Percentiles rank a stretch among this genome's conserved stretches.
phyloP scores from a whole-genome alignment of 2,888 invertebrate species.

The Ophonus ardosiacus region DNA sequence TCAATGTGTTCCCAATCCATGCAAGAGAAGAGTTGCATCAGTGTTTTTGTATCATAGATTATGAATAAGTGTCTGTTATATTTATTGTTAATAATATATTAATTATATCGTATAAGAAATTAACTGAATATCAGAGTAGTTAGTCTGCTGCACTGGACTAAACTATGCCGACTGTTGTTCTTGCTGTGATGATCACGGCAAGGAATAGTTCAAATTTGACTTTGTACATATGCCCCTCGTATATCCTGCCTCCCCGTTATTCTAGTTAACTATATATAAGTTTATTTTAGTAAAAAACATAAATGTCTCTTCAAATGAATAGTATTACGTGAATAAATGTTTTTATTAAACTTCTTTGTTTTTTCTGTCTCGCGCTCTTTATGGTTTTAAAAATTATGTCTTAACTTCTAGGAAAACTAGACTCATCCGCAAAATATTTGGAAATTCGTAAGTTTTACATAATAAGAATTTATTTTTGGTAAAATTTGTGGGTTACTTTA shows the following conservation, averaged over 20 bases:
- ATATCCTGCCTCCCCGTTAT: slow-evolving; percentile 47
- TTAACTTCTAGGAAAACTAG: neutral
- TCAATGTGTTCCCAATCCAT: slow-evolving; percentile 62
- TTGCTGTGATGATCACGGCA: slow-evolving; percentile 49
- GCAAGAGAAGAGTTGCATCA: slow-evolving; percentile 53
- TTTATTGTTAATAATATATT: slow-evolving; percentile 63
- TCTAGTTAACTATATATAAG: slow-evolving; percentile 63
- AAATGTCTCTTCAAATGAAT: slow-evolving; percentile 54
- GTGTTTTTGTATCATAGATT: slow-evolving; percentile 58
- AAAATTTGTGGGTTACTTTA: slow-evolving; percentile 2
- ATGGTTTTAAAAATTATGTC: slow-evolving; percentile 5
- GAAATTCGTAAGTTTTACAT: slow-evolving; percentile 1
- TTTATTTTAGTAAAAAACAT: slow-evolving; percentile 63
- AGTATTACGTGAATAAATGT: slow-evolving; percentile 53
- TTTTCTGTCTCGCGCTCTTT: slow-evolving; percentile 5
- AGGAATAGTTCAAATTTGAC: slow-evolving; percentile 60
- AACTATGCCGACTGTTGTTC: slow-evolving; percentile 61
- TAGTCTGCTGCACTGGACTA: slow-evolving; percentile 50
- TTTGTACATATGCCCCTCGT: slow-evolving; percentile 50
- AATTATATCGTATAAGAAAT: slow-evolving; percentile 54
- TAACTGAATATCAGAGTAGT: slow-evolving; percentile 54
- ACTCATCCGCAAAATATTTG: neutral
- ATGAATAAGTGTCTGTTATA: slow-evolving; percentile 62
- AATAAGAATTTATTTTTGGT: neutral
- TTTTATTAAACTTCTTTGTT: slow-evolving; percentile 43